Conservation (phyloP, 1,140 invertebrate genomes). For the Delia radicum region DNA sequence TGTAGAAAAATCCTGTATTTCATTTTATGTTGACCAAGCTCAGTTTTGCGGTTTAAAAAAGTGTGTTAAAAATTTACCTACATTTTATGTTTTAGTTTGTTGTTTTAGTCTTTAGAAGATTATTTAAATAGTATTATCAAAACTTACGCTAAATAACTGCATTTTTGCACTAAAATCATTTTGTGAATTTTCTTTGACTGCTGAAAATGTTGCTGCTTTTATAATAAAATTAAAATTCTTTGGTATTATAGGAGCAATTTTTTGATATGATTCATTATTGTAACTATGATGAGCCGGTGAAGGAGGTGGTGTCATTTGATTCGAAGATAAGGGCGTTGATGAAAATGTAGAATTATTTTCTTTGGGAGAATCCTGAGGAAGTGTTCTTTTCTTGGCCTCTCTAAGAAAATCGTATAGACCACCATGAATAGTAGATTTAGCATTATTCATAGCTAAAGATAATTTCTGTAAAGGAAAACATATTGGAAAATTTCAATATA, state of each 20-base stretch:
- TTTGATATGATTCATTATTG: constrained; percentile 58
- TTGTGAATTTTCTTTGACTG: constrained; percentile 64
- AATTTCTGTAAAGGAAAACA: constrained; percentile 65
- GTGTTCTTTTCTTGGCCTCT: constrained; percentile 55
- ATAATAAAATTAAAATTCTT: constrained; percentile 74
- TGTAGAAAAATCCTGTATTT: no score
- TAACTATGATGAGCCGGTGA: constrained; percentile 31
- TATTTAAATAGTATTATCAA: no score
- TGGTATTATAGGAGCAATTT: constrained; percentile 71
- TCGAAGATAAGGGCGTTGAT: not conserved
- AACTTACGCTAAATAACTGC: constrained; percentile 49
- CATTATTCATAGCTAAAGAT: constrained; percentile 68
- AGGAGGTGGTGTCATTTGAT: constrained; percentile 1
- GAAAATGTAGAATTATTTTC: constrained; percentile 10
- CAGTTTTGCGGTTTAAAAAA: no score
- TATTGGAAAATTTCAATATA: no score
- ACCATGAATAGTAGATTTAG: constrained; percentile 66
- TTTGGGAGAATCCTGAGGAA: constrained; percentile 35
- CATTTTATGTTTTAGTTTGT: no score
- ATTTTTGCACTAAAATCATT: constrained; percentile 62
- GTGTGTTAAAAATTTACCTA: no score
- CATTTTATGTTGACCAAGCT: no score
- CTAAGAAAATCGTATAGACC: constrained; percentile 65
- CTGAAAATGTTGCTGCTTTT: constrained; percentile 67
- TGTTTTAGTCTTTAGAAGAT: no score